Conservation (phyloP, 2,888 invertebrate species). For the Philereme vetulata region DNA sequence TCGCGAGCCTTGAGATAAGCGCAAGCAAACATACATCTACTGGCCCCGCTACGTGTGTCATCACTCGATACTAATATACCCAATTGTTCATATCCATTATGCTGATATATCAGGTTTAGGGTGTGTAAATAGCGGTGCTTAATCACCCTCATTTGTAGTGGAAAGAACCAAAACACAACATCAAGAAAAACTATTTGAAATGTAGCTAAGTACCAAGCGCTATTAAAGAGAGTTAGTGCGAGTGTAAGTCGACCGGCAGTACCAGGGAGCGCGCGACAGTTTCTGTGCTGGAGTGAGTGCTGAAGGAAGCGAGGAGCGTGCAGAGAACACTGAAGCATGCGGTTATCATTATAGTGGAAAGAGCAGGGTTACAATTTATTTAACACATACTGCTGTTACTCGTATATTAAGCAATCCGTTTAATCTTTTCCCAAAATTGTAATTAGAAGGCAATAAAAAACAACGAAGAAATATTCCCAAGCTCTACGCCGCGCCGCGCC, state of each 20-base stretch:
- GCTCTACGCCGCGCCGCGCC: constrained; percentile 18
- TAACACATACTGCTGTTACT: too few relatives aligned
- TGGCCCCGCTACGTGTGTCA: too few relatives aligned
- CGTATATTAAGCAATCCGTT: neutral
- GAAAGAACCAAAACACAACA: too few relatives aligned
- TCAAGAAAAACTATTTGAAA: too few relatives aligned
- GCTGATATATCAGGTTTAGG: too few relatives aligned
- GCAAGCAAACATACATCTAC: neutral
- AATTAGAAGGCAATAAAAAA: neutral
- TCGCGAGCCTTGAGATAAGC: neutral
- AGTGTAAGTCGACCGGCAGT: constrained; percentile 44
- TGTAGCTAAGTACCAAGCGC: too few relatives aligned
- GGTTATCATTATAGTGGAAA: neutral
- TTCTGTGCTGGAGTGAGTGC: constrained; percentile 9
- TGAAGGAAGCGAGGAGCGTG: constrained; percentile 22
- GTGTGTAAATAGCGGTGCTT: too few relatives aligned
- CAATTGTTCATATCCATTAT: too few relatives aligned
- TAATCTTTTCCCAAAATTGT: neutral
- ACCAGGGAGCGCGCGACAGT: constrained; percentile 15
- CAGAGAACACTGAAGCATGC: neutral
- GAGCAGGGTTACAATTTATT: neutral
- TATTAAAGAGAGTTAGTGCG: constrained; percentile 14
- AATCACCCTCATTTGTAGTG: too few relatives aligned
- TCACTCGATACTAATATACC: too few relatives aligned
- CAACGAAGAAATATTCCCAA: constrained; percentile 1